Base-by-base conservation (phyloP, 2,888 invertebrate genomes). In the Sphecodes monilicornis region DNA sequence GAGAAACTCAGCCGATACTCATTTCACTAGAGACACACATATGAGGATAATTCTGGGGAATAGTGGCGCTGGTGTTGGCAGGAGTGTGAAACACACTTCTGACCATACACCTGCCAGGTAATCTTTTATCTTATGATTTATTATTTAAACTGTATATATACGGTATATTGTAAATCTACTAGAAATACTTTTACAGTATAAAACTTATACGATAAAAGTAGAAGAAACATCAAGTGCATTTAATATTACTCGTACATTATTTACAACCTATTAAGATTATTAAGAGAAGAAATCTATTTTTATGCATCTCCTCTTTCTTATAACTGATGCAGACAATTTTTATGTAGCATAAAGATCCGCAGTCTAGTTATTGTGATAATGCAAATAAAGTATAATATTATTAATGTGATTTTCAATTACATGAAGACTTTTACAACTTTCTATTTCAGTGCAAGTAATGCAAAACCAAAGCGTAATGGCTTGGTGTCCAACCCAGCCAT, bases 21-120 rank as follows among this genome's bases (percentile, higher is more conserved):
- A 98, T 93, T 98, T 98, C 95, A 97, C 97, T 77, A 95, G 98
- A n/a, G 98, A 98, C 93, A 98, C 98, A 0, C 98, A 98, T 92
- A 98, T 98, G 98, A 96, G 98, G 87, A 98, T 98, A 88, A 98
- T 98, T 90, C 95, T 98, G 87, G 97, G 97, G 0, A 96, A 95
- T 80, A 95, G 93, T 77, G 94, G 94, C 6, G 94, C 94, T 8
- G 95, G 94, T 32, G 94, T 94, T 57, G 94, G 95, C 60, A 92
- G 94, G 75, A 94, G 92, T 80, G 93, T 93, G 13, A 95, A 95
- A 84, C 94, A 94, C 69, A 84, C 91, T 46, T 86, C 93, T 18
- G 94, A 94, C 41, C 92, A 92, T 73, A 91, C 90, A 76, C 90
- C 93, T 77, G 90, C 91, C 76, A 93, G 93, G 94, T 94, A 86